Base-by-base conservation (phyloP, 2,797 vertebrate genomes). In the Clarias pachynema region DNA sequence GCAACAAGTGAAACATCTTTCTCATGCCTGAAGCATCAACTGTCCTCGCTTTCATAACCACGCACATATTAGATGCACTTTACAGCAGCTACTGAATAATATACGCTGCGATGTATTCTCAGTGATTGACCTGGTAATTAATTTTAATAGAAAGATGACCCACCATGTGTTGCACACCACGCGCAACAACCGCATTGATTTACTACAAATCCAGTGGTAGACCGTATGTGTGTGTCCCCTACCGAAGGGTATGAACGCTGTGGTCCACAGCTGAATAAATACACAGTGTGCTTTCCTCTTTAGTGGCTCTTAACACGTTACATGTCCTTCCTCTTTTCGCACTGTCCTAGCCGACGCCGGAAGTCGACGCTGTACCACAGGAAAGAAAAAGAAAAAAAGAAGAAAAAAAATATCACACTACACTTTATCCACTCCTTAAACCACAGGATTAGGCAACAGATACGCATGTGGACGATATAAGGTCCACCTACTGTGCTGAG, bases 231-330 rank as follows among this genome's bases (percentile, higher is more conserved):
- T 74, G 65, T 81, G 63, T 26, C 53, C 49, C 53, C 49, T 75
- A 4, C 18, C n/a, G 22, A 81, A 85, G 75, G 75, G 29, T 74
- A 86, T 84, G 79, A 37, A 65, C 86, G 83, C 79, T 31, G 26
- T 22, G 16, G 72, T 78, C 15, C 78, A 88, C 86, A 87, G 82
- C 66, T 84, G 84, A 72, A 84, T 84, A 84, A 80, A 88, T 83
- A 66, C 73, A 22, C 29, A 62, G 75, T 80, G 81, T 72, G 80
- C 79, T 34, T 79, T 86, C 68, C 87, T 83, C 82, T 82, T 75
- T 82, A 77, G 68, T 63, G 18, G 57, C 60, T 82, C 78, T 87
- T 86, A 88, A 59, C 84, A 80, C 68, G 29, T 78, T 16, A 81
- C 65, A 81, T 44, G 73, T 79, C 29, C 53, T 83, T 77, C 82